Conservation (phyloP, 2,888 invertebrate species). For the Meteorus cinctellus region DNA sequence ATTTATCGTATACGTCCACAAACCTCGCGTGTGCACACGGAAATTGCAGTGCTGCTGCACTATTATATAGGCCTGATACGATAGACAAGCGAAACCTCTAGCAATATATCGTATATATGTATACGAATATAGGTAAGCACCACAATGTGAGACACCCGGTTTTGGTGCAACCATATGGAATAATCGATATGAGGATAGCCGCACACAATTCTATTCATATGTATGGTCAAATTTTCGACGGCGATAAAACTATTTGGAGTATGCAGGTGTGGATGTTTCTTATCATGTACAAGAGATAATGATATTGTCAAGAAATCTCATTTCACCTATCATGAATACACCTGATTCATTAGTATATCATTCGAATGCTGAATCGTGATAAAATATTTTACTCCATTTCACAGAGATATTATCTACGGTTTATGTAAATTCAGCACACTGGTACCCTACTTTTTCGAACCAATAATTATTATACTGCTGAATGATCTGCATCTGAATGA, state of each 20-base stretch:
- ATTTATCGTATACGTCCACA: slow-evolving; percentile 48
- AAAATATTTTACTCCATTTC: too few relatives aligned
- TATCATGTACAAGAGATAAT: too few relatives aligned
- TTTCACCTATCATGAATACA: too few relatives aligned
- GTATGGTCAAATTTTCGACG: background rate
- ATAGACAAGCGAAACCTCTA: slow-evolving; percentile 32
- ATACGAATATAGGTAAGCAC: slow-evolving; percentile 18
- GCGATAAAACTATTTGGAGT: background rate
- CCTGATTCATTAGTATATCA: too few relatives aligned
- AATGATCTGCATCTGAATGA: too few relatives aligned
- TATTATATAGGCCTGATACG: slow-evolving; percentile 11
- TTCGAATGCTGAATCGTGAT: too few relatives aligned
- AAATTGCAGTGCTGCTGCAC: slow-evolving; percentile 37
- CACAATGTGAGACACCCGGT: slow-evolving; percentile 41
- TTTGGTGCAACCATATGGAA: slow-evolving; percentile 51
- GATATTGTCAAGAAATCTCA: too few relatives aligned
- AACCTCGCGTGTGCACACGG: slow-evolving; percentile 47
- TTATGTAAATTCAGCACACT: too few relatives aligned
- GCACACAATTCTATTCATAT: background rate
- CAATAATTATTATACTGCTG: too few relatives aligned
- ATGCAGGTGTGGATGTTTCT: too few relatives aligned
- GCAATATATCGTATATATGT: slow-evolving; percentile 31
- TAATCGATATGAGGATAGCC: slow-evolving; percentile 47
- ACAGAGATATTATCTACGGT: too few relatives aligned
- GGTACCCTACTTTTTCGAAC: too few relatives aligned